Percentiles rank a stretch among this genome's conserved stretches.
Evolutionary conservation across 2,113 vertebrate species (phyloP).

Genomic region (Panthera uncia): DNA sequence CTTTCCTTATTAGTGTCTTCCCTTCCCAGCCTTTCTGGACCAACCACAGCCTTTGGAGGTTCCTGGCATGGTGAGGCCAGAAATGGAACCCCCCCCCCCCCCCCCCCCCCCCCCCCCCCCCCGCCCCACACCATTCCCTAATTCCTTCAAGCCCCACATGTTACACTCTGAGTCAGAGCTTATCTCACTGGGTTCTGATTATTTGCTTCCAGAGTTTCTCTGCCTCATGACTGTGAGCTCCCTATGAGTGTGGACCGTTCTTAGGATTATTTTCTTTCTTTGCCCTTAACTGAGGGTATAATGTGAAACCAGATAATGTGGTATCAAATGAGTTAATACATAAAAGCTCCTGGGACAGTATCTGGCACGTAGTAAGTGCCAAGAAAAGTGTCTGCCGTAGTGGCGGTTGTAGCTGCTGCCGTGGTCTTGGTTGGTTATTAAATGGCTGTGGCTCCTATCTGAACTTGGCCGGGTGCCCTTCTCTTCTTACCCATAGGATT

Average conservation of each 20-base stretch:
- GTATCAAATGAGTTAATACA: not conserved
- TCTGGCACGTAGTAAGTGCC: not conserved
- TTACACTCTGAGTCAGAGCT: not conserved
- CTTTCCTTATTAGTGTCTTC: not conserved
- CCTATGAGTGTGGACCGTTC: not conserved
- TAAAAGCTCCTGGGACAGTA: not conserved
- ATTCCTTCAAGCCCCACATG: not conserved
- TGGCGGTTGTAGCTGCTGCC: not conserved
- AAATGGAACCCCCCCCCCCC: not conserved
- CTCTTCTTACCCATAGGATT: constrained; percentile 86
- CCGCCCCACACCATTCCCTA: no score
- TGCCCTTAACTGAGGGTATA: not conserved
- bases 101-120: no score
- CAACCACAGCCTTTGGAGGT: not conserved
- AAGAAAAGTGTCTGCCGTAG: not conserved
- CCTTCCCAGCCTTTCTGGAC: not conserved
- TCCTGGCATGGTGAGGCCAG: not conserved
- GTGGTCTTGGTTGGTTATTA: not conserved
- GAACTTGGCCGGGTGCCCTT: not conserved
- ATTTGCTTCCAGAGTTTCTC: constrained; percentile 3
- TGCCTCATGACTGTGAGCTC: not conserved
- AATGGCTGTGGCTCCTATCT: not conserved
- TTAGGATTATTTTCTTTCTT: not conserved
- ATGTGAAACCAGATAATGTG: not conserved
- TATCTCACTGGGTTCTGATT: not conserved